Evolutionary conservation across 2,888 invertebrate genomes (phyloP), one percentile per base, ranked within the genome.

Genomic region (Plebejus argus): DNA sequence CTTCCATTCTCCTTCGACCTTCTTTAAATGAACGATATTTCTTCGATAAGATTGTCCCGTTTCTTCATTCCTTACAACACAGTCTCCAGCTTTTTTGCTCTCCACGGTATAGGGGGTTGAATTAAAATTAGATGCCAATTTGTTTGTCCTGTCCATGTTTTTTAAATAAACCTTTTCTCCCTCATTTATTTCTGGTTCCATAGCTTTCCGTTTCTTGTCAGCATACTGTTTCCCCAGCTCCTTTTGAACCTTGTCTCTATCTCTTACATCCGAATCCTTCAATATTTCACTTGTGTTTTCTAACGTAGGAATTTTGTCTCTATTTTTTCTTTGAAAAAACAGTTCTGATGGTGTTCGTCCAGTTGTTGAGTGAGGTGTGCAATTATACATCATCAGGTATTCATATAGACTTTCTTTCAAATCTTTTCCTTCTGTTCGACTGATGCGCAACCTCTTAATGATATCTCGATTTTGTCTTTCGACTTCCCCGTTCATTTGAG

Each of bases 391-490:
- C 56, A 77, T 77, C 1, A 77, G 33, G 18, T 78, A 78, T 53
- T 79, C 78, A 10, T 56, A 74, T 5, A 76, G 0, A 6, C 28
- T 28, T 35, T 78, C 78, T 58, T 79, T 76, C 74, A 77, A 33
- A 39, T 83, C 77, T 39, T 15, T 66, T 61, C 81, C 83, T 66
- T 82, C 80, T 0, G 1, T 8, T 10, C 76, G 45, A 7, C 81
- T 71, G 1, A 85, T 84, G 33, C 79, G 81, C 0, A 85, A 71
- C 0, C 84, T 75, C 70, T 85, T 84, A 3, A 84, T 0, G 0
- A 84, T 84, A 53, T 83, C 82, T 4, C 84, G 6, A n/a, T 85
- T 84, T 77, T 85, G 84, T 0, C 84, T 39, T 35, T 85, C 83
- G 0, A 85, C 83, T 71, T 84, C 83, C 0, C 84, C 84, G 70